phyloP scores from a whole-genome alignment of 2,797 vertebrate genomes.

The Trachops cirrhosus region DNA sequence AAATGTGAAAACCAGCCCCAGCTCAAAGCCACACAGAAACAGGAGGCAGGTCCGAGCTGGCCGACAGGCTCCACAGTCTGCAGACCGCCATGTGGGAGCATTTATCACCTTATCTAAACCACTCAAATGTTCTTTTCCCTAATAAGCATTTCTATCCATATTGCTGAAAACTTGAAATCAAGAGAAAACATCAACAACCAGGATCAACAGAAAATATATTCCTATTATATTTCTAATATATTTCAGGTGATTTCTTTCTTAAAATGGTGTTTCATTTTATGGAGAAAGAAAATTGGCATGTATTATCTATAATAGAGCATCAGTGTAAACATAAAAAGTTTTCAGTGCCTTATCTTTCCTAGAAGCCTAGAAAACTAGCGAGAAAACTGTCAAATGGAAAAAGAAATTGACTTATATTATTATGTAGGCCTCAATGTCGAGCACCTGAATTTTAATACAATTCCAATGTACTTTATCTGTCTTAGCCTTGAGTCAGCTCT shows the following conservation, averaged over 20 bases:
- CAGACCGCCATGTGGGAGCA: background rate
- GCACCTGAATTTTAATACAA: conserved; percentile 58
- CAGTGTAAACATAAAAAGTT: conserved; percentile 10
- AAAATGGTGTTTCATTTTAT: conserved; percentile 24
- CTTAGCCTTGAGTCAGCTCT: background rate
- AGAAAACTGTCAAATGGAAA: conserved; percentile 58
- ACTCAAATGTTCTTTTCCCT: background rate
- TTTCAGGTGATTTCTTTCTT: conserved; percentile 31
- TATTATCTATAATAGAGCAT: conserved; percentile 24
- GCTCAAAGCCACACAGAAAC: background rate
- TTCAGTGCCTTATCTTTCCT: conserved; percentile 48
- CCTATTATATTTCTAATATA: conserved; percentile 35
- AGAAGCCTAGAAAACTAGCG: conserved; percentile 34
- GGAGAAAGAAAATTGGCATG: background rate
- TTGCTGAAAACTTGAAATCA: background rate
- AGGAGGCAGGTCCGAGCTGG: background rate
- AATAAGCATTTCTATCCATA: background rate
- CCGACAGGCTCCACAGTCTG: background rate
- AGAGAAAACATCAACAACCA: conserved; percentile 42
- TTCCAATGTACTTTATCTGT: background rate
- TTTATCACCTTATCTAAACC: background rate
- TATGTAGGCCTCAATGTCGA: conserved; percentile 23
- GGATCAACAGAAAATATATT: conserved; percentile 13
- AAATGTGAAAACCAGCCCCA: conserved; percentile 32
- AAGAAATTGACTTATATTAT: conserved; percentile 33